Conservation (phyloP, 2,888 invertebrate species). For the Mylabris sibirica region DNA sequence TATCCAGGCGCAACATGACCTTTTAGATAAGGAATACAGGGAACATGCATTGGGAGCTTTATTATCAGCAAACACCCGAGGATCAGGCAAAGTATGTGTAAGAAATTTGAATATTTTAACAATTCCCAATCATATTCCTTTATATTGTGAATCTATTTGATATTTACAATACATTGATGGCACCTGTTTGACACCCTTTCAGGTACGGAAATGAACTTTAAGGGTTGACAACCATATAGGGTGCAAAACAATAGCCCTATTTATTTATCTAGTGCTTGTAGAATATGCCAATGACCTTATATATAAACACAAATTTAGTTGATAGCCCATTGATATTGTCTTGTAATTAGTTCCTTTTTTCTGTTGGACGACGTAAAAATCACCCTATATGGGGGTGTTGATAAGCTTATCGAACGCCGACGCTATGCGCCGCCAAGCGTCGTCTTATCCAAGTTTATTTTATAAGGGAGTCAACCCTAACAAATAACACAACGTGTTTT, state of each 20-base stretch:
- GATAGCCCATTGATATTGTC: background rate
- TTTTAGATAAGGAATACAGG: slow-evolving; percentile 73
- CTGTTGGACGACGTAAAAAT: background rate
- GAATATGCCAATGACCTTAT: background rate
- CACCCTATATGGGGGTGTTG: slow-evolving; percentile 10
- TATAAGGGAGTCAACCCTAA: slow-evolving; percentile 60
- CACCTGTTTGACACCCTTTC: background rate
- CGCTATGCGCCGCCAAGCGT: slow-evolving; percentile 58
- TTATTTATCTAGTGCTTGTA: background rate
- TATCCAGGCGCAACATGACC: slow-evolving; percentile 74
- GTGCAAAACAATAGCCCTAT: slow-evolving; percentile 8
- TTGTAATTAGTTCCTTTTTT: background rate
- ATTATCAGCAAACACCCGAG: slow-evolving; percentile 68
- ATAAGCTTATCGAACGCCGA: slow-evolving; percentile 54
- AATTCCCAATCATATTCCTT: background rate
- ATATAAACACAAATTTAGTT: background rate
- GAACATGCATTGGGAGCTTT: slow-evolving; percentile 72
- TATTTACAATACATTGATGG: too few species aligned
- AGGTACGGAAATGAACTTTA: slow-evolving; percentile 3
- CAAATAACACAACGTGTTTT: slow-evolving; percentile 57
- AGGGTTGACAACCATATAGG: background rate
- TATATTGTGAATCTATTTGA: too few species aligned
- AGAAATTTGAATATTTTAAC: background rate
- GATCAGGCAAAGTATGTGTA: slow-evolving; percentile 68
- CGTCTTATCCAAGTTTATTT: slow-evolving; percentile 47